phyloP scores from a whole-genome alignment of 2,797 vertebrate species.

The Sylvilagus floridanus region DNA sequence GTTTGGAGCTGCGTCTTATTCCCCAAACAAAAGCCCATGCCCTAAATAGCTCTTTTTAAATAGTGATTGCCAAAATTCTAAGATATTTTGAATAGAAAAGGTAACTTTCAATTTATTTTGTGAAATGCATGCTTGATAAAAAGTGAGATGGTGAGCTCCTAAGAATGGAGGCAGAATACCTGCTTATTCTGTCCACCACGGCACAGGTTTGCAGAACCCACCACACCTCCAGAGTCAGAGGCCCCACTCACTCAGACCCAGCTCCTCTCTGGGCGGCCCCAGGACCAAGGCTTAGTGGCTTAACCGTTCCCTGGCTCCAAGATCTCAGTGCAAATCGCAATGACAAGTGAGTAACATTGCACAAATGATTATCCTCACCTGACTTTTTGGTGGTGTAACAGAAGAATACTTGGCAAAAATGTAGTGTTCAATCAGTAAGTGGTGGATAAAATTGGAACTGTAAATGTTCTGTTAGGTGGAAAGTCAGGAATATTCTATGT shows the following conservation, averaged over 20 bases:
- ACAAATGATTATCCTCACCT: not conserved
- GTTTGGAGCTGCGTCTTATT: not conserved
- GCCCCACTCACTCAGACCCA: not conserved
- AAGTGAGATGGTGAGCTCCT: not conserved
- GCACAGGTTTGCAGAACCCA: not conserved
- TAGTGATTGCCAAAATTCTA: not conserved
- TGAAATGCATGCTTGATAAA: not conserved
- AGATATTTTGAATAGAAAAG: conserved; percentile 11
- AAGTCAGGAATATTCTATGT: no score
- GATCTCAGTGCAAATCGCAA: not conserved
- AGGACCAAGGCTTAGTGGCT: rapidly evolving
- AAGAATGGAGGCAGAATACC: not conserved
- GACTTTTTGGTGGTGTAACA: not conserved
- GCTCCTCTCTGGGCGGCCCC: rapidly evolving
- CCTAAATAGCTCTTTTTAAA: not conserved
- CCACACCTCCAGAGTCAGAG: no score
- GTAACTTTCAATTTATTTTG: not conserved
- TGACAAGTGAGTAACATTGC: not conserved
- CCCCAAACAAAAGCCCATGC: not conserved
- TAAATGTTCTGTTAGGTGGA: not conserved
- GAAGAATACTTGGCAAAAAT: not conserved
- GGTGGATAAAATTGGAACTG: not conserved
- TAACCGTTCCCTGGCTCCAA: not conserved
- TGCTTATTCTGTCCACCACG: not conserved
- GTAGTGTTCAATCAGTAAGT: not conserved